These are phyloP conservation scores for Lasioglossum calceatum DNA, from an alignment of 2,888 invertebrate species.

Conservation along the genomic window DNA sequence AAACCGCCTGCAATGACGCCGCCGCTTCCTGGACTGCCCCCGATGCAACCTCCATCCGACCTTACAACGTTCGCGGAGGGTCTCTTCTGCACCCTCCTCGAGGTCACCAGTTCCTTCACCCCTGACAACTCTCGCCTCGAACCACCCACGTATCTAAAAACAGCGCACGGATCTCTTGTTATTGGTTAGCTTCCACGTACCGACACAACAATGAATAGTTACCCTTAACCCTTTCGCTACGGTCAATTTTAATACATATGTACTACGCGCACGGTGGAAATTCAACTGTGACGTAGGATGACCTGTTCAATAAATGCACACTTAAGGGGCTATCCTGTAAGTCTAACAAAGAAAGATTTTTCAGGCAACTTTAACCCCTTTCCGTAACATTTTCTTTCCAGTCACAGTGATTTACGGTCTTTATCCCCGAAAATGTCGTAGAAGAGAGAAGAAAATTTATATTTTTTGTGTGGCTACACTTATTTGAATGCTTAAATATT, in stretches of 20 bases:
- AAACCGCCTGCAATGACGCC: constrained; percentile 71
- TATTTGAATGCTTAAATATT: no score
- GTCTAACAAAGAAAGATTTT: no score
- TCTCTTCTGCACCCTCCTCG: constrained; percentile 79
- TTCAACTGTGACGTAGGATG: background rate
- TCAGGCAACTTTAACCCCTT: no score
- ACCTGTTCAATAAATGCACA: no score
- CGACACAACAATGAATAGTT: background rate
- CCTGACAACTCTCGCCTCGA: constrained; percentile 80
- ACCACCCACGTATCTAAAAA: constrained; percentile 77
- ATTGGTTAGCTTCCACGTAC: constrained; percentile 16
- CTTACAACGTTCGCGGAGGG: constrained; percentile 76
- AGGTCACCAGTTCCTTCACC: constrained; percentile 80
- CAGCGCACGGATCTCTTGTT: constrained; percentile 32
- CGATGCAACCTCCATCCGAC: constrained; percentile 77
- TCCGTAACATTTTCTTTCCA: no score
- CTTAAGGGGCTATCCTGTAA: no score
- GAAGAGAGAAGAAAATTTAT: no score
- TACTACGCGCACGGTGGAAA: no score
- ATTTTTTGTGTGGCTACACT: no score
- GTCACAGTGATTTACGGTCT: no score
- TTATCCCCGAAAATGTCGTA: no score
- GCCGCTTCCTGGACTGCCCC: constrained; percentile 65
- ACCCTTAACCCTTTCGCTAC: background rate
- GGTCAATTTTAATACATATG: background rate